Percentiles rank a stretch among this genome's conserved stretches.
Conservation (phyloP, 2,797 vertebrate species). For the Staurois parvus region DNA sequence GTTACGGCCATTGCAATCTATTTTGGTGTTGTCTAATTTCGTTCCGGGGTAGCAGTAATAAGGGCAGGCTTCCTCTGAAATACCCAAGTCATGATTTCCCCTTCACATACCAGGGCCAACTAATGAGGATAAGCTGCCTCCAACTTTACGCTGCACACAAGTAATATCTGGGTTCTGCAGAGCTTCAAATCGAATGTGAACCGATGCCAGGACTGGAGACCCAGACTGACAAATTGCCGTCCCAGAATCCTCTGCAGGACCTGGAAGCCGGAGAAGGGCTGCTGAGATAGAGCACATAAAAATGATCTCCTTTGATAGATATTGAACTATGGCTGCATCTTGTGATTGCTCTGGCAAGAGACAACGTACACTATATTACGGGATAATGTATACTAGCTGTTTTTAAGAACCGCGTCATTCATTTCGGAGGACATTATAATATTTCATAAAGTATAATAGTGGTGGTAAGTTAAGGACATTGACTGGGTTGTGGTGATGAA, state of each 20-base stretch:
- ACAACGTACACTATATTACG: conserved; percentile 14
- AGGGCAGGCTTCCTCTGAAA: no score
- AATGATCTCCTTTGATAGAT: conserved; percentile 11
- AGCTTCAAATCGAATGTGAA: not conserved
- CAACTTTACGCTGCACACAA: no score
- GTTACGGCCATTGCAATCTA: no score
- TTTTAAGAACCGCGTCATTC: conserved; percentile 14
- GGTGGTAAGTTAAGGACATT: not conserved
- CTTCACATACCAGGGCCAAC: no score
- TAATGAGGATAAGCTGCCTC: no score
- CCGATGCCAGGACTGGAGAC: not conserved
- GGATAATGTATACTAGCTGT: conserved; percentile 22
- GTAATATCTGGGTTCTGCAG: no score
- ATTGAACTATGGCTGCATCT: conserved; percentile 28
- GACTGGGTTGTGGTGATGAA: not conserved
- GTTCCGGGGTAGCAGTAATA: no score
- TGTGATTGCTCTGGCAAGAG: conserved; percentile 9
- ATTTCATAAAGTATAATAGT: conserved; percentile 20
- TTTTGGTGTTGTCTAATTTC: no score
- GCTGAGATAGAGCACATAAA: conserved; percentile 13
- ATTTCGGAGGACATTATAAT: conserved; percentile 18
- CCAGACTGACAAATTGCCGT: conserved; percentile 18
- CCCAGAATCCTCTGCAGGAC: conserved; percentile 27
- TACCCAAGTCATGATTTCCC: no score
- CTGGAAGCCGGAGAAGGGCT: not conserved